Base-by-base conservation (phyloP, 2,888 invertebrate genomes). In the Chironomus riparius region DNA sequence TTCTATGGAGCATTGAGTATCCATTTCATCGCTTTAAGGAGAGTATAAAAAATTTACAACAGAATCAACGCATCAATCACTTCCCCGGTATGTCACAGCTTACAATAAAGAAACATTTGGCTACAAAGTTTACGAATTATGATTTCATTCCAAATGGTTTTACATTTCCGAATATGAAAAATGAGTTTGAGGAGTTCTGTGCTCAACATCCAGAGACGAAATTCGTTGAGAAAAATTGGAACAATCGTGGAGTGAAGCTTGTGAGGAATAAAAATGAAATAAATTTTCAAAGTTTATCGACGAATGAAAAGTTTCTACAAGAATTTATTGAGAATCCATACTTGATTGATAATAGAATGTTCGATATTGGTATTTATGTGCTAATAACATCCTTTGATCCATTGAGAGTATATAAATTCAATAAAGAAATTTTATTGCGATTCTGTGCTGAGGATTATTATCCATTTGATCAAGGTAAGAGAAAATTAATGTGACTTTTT, bases 61-160 rank as follows among this genome's bases (percentile, higher is more conserved):
- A 3, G 10, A 38, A 68, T 68, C 68, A 68, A 18, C 68, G 47
- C 28, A 47, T 68, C 68, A 68, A 68, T 68, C 68, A 68, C 47
- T 68, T 68, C 28, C 38, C 38, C 3, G 38, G 68, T 2, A 28
- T 68, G 15, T 38, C 38, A 15, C 47, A 28, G 10, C 12, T 68
- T 13, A 38, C 28, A 13, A 28, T 68, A 22, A 65, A 65, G 65
- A 65, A 65, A 22, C 22, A 65, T 13, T 21, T 65, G 21, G 65
- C 22, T 18, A 65, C 65, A 65, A 65, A 65, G n/a, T 38, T 38
- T 28, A 15, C 2, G 5, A 21, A 65, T 18, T n/a, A 28, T 38
- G 10, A 15, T 15, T 68, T 68, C 68, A 65, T 62, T 62, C 15
- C 21, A 22, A 18, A 13, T 21, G 21, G 65, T 24, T 65, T 65